Percentiles rank a stretch among this genome's conserved stretches.
These are phyloP conservation scores for Apis cerana DNA, from an alignment of 1,140 invertebrate genomes.

Conservation along the genomic window DNA sequence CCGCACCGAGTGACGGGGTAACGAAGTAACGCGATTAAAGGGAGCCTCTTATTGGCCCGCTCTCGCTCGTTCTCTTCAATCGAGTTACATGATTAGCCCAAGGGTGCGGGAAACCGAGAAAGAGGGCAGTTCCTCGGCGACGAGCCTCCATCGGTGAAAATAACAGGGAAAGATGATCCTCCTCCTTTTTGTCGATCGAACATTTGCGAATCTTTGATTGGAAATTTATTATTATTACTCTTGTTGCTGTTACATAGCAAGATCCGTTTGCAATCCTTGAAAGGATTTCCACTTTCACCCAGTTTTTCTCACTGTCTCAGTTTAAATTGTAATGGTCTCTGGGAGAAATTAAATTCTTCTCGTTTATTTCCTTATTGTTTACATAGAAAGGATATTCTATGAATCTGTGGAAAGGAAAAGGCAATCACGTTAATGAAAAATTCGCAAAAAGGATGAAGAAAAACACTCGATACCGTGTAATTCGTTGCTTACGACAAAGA, in stretches of 20 bases:
- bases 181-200: no score
- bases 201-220: neutral
- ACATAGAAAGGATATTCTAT: neutral
- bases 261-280: no score
- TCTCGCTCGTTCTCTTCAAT: conserved; percentile 75
- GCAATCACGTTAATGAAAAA: no score
- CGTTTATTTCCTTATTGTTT: no score
- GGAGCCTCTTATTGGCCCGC: conserved; percentile 78
- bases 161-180: neutral
- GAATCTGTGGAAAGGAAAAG: neutral
- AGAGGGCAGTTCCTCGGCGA: conserved; percentile 22
- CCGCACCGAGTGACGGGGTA: conserved; percentile 77
- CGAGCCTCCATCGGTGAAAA: neutral
- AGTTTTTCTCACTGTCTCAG: no score
- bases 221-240: no score
- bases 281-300: no score
- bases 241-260: no score
- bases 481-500: conserved; percentile 45
- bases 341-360: no score
- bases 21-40: conserved; percentile 80
- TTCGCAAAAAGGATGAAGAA: no score
- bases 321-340: no score
- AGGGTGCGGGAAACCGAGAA: conserved; percentile 1
- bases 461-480: no score
- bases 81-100: conserved; percentile 79